Conservation (phyloP, 2,797 vertebrate genomes). For the Pangasius mekongensis region DNA sequence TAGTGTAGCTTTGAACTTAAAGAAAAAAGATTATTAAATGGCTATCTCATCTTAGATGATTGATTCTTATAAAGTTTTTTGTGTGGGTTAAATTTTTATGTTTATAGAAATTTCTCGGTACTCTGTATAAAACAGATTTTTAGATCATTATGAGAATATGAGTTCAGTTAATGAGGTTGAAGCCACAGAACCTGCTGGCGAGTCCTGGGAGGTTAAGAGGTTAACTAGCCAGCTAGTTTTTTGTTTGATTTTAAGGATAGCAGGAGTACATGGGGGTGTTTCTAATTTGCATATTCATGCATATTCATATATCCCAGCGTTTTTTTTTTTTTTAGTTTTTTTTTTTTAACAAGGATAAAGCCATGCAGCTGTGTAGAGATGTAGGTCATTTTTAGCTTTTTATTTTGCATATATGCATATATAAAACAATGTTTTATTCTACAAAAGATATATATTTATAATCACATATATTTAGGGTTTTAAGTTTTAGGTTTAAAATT, state of each 20-base stretch:
- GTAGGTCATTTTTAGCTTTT: neutral
- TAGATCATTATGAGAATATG: too few relatives aligned
- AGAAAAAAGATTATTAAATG: neutral
- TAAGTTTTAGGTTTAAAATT: neutral
- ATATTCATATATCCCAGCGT: neutral
- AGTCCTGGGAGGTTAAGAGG: neutral
- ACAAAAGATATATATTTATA: neutral
- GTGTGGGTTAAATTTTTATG: neutral
- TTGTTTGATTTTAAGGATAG: neutral
- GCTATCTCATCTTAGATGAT: neutral
- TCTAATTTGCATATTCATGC: slow-evolving; percentile 13
- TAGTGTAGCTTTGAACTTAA: neutral
- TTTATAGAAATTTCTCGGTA: neutral
- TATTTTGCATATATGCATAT: neutral
- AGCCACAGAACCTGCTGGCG: neutral
- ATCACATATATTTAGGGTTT: neutral
- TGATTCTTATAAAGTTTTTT: neutral
- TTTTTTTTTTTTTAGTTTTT: neutral
- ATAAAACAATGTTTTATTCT: neutral
- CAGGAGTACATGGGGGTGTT: neutral
- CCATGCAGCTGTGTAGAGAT: neutral
- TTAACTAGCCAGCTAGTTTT: neutral
- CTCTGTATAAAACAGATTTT: neutral
- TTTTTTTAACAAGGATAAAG: neutral
- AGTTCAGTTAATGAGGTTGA: neutral